Evolutionary conservation across 2,888 invertebrate genomes (phyloP).

Genomic region (Podotricha telesiphe): DNA sequence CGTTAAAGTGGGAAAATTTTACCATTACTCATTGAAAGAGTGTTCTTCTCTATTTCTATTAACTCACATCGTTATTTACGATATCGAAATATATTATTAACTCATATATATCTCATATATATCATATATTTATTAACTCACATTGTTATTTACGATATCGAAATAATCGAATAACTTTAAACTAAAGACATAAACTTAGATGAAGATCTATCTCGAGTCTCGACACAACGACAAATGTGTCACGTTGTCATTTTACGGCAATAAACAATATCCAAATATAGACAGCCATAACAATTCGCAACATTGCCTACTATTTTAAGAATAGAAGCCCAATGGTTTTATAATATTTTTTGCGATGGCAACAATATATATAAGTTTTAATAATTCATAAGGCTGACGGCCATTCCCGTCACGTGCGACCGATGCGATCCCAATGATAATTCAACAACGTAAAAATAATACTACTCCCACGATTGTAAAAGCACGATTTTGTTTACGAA

Average conservation of each 20-base stretch:
- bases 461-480: slow-evolving; percentile 77
- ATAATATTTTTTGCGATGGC: slow-evolving; percentile 67
- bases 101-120: no score
- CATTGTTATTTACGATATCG: not conserved
- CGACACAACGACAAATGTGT: slow-evolving; percentile 40
- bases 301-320: slow-evolving; percentile 70
- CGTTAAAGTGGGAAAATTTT: no score
- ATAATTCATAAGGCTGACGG: slow-evolving; percentile 77
- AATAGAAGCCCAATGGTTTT: slow-evolving; percentile 72
- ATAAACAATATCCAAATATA: slow-evolving; percentile 64
- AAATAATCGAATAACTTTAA: slow-evolving; percentile 1
- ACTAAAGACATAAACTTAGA: slow-evolving; percentile 15
- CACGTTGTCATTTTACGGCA: slow-evolving; percentile 45
- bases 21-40: no score
- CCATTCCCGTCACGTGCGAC: slow-evolving; percentile 73
- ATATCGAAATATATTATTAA: no score
- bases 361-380: slow-evolving; percentile 80
- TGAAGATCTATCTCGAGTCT: slow-evolving; percentile 12
- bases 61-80: no score
- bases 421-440: slow-evolving; percentile 66
- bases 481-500: slow-evolving; percentile 70
- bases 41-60: no score
- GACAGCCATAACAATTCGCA: slow-evolving; percentile 61
- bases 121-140: no score
- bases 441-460: slow-evolving; percentile 68